These are phyloP conservation scores for Pipistrellus pipistrellus DNA, from an alignment of 2,797 vertebrate genomes.

Conservation along the genomic window DNA sequence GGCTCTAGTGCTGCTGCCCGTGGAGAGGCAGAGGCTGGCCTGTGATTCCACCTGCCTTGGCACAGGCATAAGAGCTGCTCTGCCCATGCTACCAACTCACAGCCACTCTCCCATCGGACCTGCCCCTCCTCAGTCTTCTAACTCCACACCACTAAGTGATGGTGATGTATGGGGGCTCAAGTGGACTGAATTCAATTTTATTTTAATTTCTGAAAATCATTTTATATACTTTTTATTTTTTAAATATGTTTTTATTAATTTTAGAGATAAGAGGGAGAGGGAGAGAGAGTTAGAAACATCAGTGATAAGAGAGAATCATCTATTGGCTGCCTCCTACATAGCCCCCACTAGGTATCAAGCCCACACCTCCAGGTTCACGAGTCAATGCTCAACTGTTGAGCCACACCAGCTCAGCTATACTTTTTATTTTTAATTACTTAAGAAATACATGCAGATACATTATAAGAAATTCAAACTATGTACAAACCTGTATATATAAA, in stretches of 20 bases:
- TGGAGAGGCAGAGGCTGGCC: not conserved
- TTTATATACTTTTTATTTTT: not conserved
- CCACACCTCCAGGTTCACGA: too few species aligned
- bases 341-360: too few species aligned
- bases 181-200: not conserved
- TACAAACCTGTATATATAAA: not conserved
- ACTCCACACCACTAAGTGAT: not conserved
- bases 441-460: not conserved
- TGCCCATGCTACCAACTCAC: fast-evolving
- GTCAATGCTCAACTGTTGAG: too few species aligned
- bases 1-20: too few species aligned
- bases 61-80: not conserved
- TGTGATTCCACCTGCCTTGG: fast-evolving
- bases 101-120: not conserved
- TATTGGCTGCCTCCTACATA: too few species aligned
- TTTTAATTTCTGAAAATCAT: not conserved
- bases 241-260: too few species aligned
- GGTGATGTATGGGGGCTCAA: not conserved
- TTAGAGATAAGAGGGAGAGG: too few species aligned
- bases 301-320: too few species aligned
- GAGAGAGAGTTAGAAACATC: too few species aligned
- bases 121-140: too few species aligned
- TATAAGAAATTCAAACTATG: not conserved
- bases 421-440: not conserved
- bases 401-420: not conserved